These are phyloP conservation scores for Cephus nigrinus DNA, from an alignment of 2,888 invertebrate species.

Conservation along the genomic window DNA sequence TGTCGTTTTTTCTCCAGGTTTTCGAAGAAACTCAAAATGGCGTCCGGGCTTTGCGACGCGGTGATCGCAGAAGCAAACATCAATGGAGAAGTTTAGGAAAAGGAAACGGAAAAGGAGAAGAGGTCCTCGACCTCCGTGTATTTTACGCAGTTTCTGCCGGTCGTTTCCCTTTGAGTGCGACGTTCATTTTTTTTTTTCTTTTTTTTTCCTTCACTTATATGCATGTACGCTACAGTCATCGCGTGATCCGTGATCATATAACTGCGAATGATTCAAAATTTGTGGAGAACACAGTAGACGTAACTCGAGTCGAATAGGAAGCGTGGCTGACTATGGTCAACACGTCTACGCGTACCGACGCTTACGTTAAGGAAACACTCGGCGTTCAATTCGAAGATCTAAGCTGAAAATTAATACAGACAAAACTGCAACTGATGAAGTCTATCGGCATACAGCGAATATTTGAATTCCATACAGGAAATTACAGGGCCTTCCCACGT, in stretches of 20 bases:
- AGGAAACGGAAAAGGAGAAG: not conserved
- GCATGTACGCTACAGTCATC: constrained; percentile 40
- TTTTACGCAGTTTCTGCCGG: constrained; percentile 15
- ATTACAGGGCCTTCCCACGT: not conserved
- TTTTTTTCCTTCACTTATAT: constrained; percentile 16
- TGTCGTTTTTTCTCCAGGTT: not conserved
- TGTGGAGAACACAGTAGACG: constrained; percentile 31
- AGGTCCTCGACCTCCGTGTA: constrained; percentile 2
- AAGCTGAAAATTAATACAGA: constrained; percentile 6
- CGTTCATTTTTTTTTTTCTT: constrained; percentile 8
- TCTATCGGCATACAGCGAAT: not conserved
- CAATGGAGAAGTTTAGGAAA: not conserved
- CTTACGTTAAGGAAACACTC: not conserved
- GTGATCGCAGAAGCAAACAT: not conserved
- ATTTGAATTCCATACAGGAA: not conserved
- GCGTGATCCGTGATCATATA: constrained; percentile 47
- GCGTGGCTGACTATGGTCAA: constrained; percentile 22
- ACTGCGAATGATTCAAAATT: constrained; percentile 38
- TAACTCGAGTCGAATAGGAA: constrained; percentile 37
- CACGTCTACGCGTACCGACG: constrained; percentile 20
- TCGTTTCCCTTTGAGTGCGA: constrained; percentile 31
- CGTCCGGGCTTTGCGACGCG: not conserved
- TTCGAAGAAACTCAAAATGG: not conserved
- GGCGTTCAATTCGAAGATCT: constrained; percentile 1
- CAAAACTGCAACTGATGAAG: not conserved